Evolutionary conservation across 92 coral and sea anemone genomes (phyloP), one percentile per base, ranked within the genome.

Genomic region (Paragorgia papillata): DNA sequence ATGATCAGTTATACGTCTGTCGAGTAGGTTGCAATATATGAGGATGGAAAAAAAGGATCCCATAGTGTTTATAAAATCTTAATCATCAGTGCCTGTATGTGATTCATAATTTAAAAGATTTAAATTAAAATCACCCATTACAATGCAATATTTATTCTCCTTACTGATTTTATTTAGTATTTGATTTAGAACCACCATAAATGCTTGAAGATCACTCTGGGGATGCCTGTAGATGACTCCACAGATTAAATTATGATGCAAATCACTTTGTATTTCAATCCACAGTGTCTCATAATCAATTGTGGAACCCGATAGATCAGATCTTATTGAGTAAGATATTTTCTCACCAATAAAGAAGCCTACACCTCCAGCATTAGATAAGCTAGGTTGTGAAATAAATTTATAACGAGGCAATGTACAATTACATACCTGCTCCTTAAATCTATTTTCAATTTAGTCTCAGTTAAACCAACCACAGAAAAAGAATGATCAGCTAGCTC

Each of bases 1-100:
- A 39, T 84, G 84, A 46, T 84, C 55, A 58, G 84, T 84, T 27
- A 84, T 84, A 65, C 88, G 29, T 21, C n/a, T n/a, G n/a, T n/a
- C n/a, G n/a, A n/a, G 88, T 84, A 32, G 88, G 88, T 46, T 79
- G 84, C 21, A 78, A 41, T 55, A 79, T 84, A 33, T 85, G 75
- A 41, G 84, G 88, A 12, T 69, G 61, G 41, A 79, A 55, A 71
- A 80, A 29, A 53, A 70, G 28, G 75, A 39, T 20, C 68, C 76
- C 26, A 43, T 2, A 34, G 74, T 43, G 20, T 43, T 41, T 0
- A 66, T 9, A 66, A 66, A 66, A 6, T 39, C 74, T 2, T 66
- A 66, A 6, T 39, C 74, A 2, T 66, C 54, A 9, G 74, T 67
- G 43, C n/a, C 56, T 21, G 31, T n/a, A 29, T 67, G 74, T 10